Evolutionary conservation across 2,888 invertebrate genomes (phyloP).

Genomic region (Invenusta paracnida): DNA sequence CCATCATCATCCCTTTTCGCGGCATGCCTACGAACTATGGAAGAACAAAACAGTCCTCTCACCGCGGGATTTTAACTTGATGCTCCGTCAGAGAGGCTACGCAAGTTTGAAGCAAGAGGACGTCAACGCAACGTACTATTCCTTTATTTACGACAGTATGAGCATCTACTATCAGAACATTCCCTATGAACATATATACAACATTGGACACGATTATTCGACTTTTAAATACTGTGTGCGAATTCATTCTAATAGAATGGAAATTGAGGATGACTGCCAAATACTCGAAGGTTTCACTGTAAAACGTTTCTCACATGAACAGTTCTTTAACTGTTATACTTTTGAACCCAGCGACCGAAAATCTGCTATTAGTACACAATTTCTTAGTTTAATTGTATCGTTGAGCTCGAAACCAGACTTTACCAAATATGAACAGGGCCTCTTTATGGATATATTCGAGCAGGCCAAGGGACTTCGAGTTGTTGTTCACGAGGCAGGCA

Average conservation of each 20-base stretch:
- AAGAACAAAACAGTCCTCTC: conserved; percentile 30
- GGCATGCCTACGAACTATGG: conserved; percentile 34
- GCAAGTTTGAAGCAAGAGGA: background rate
- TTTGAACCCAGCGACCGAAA: conserved; percentile 35
- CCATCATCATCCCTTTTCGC: conserved; percentile 43
- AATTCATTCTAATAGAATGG: background rate
- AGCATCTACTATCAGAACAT: conserved; percentile 44
- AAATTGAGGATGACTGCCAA: conserved; percentile 30
- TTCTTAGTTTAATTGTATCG: conserved; percentile 40
- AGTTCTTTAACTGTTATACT: conserved; percentile 45
- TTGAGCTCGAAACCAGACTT: conserved; percentile 36
- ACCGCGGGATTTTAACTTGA: conserved; percentile 34
- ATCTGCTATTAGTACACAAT: background rate
- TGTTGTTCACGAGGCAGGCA: conserved; percentile 42
- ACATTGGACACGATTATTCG: conserved; percentile 36
- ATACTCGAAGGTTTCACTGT: conserved; percentile 31
- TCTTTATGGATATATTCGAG: conserved; percentile 42
- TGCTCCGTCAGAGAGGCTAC: background rate
- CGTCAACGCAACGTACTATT: background rate
- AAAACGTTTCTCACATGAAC: conserved; percentile 40
- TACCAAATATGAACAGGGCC: conserved; percentile 39
- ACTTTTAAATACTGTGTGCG: conserved; percentile 31
- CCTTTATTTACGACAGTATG: conserved; percentile 34
- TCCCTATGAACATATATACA: conserved; percentile 1
- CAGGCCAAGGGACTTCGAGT: conserved; percentile 42